Evolutionary conservation across 30 jellyfish, hydroid and myxozoan genomes (phyloP).

Genomic region (Pelagia noctiluca): DNA sequence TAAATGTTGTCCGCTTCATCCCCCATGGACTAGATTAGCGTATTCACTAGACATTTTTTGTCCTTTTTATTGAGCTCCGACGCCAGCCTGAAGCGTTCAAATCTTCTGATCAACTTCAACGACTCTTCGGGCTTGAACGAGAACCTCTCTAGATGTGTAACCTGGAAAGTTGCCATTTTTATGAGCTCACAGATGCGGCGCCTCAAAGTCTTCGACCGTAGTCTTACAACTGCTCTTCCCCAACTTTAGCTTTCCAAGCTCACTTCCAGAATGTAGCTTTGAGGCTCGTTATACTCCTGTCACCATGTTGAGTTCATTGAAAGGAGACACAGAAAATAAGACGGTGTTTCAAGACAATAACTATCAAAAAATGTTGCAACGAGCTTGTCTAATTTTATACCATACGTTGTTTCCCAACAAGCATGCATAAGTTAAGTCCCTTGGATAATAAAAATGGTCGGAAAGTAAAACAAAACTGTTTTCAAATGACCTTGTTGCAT

Average conservation of each 20-base stretch:
- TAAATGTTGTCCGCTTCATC: constrained; percentile 23
- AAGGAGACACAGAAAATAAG: too few species aligned
- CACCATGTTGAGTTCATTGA: too few species aligned
- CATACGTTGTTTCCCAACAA: too few species aligned
- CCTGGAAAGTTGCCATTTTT: constrained; percentile 41
- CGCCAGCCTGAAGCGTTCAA: constrained; percentile 36
- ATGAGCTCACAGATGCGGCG: constrained; percentile 48
- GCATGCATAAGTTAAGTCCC: too few species aligned
- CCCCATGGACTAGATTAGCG: not conserved
- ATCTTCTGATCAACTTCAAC: constrained; percentile 25
- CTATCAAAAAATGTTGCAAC: too few species aligned
- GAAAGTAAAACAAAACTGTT: too few species aligned
- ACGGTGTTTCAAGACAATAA: too few species aligned
- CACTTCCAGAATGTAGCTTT: constrained; percentile 30
- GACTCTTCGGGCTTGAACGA: constrained; percentile 31
- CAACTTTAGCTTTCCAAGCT: too few species aligned
- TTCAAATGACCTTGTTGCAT: too few species aligned
- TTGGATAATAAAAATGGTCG: too few species aligned
- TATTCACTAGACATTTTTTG: constrained; percentile 10
- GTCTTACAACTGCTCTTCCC: constrained; percentile 52
- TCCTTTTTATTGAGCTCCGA: constrained; percentile 5
- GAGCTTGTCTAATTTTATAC: too few species aligned
- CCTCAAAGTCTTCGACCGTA: constrained; percentile 52
- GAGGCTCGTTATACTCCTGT: too few species aligned
- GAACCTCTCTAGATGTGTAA: constrained; percentile 15